Evolutionary conservation across 2,113 vertebrate genomes (phyloP).

Genomic region (Caranx ignobilis): DNA sequence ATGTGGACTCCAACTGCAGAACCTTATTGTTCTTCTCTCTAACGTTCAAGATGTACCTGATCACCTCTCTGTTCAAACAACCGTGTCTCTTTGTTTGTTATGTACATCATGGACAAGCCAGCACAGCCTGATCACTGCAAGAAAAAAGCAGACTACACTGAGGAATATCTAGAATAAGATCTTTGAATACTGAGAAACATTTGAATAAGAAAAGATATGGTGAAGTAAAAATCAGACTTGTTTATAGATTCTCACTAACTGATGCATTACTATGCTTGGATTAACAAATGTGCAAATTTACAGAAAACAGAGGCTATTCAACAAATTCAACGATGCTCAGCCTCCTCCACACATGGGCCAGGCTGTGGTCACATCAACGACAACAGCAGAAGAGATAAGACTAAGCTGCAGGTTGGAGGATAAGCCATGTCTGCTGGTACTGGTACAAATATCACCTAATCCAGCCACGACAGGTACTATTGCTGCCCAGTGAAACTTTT

Average conservation of each 20-base stretch:
- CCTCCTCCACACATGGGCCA: background rate
- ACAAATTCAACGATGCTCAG: background rate
- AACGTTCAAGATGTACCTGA: background rate
- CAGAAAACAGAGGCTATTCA: background rate
- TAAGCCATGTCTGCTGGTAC: constrained; percentile 18
- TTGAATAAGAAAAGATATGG: background rate
- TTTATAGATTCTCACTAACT: background rate
- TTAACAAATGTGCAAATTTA: background rate
- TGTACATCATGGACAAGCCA: background rate
- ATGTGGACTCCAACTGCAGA: constrained; percentile 9
- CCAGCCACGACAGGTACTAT: background rate
- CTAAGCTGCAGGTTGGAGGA: constrained; percentile 1
- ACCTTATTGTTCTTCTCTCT: constrained; percentile 4
- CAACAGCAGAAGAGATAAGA: constrained; percentile 5
- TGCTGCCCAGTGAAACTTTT: background rate
- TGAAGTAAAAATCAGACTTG: background rate
- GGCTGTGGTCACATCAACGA: background rate
- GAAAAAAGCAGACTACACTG: background rate
- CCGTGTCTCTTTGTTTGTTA: background rate
- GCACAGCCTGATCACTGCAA: background rate
- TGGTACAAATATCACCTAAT: constrained; percentile 23
- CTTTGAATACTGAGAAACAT: background rate
- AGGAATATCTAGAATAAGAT: background rate
- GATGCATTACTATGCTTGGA: background rate
- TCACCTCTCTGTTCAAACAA: constrained; percentile 2